These are phyloP conservation scores for Magallana angulata DNA, from an alignment of 1,140 invertebrate genomes.

Conservation along the genomic window DNA sequence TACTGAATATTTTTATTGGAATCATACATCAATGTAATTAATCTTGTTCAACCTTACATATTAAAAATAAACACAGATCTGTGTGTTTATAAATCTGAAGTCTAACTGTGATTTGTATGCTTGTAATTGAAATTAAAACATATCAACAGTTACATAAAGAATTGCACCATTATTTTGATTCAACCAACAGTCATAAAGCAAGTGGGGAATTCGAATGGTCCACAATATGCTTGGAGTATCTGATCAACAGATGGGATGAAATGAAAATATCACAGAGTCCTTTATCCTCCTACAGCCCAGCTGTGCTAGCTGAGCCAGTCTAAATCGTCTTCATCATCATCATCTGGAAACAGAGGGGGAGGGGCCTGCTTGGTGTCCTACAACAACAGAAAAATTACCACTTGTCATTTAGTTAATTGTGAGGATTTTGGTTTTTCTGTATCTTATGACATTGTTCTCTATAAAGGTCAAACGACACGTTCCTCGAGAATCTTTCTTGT, in stretches of 20 bases:
- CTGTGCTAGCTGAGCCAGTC: conserved; percentile 73
- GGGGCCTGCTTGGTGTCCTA: conserved; percentile 72
- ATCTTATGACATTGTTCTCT: too few relatives aligned
- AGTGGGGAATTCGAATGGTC: neutral
- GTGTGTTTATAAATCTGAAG: too few relatives aligned
- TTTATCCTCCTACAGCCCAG: neutral
- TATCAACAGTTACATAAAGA: neutral
- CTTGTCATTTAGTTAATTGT: neutral
- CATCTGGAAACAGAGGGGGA: conserved; percentile 76
- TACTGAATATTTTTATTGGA: too few relatives aligned
- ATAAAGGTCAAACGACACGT: too few relatives aligned
- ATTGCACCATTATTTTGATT: neutral
- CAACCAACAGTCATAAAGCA: neutral
- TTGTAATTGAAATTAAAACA: too few relatives aligned
- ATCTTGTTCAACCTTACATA: too few relatives aligned
- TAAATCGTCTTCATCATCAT: conserved; percentile 76
- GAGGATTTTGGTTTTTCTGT: too few relatives aligned
- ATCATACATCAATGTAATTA: too few relatives aligned
- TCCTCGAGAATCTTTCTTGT: too few relatives aligned
- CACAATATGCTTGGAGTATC: neutral
- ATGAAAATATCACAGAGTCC: neutral
- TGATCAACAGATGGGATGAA: neutral
- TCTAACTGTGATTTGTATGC: too few relatives aligned
- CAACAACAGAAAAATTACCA: conserved; percentile 48
- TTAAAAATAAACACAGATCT: too few relatives aligned